Percentiles rank a stretch among this genome's conserved stretches.
Conservation (phyloP, 2,113 vertebrate genomes). For the Pituophis catenifer region DNA sequence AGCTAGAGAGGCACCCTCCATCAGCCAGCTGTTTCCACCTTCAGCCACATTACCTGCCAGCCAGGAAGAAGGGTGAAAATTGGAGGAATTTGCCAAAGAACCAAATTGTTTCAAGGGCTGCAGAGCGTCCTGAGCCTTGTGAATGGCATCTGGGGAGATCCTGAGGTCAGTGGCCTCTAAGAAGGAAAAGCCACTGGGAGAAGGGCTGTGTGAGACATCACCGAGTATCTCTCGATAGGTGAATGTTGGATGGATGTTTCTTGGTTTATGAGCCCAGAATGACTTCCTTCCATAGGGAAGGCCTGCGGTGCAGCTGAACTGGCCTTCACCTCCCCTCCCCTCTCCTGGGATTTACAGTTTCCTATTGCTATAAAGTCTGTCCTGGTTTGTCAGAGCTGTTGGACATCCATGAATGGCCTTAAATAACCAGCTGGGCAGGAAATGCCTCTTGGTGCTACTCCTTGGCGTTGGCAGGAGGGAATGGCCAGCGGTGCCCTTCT, state of each 20-base stretch:
- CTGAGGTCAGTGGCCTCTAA: neutral
- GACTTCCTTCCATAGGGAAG: neutral
- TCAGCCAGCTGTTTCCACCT: neutral
- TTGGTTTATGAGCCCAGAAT: neutral
- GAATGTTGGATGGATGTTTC: neutral
- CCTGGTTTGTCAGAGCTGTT: neutral
- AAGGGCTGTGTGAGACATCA: neutral
- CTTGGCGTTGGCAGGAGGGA: neutral
- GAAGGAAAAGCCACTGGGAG: neutral
- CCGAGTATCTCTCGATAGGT: neutral
- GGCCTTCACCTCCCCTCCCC: neutral
- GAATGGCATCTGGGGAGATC: neutral
- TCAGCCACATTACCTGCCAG: neutral
- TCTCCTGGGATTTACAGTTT: neutral
- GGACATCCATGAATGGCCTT: neutral
- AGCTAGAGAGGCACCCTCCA: neutral
- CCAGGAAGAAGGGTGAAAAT: neutral
- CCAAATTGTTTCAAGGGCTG: neutral
- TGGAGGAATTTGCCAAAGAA: neutral
- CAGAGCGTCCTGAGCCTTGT: neutral
- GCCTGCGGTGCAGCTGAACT: neutral
- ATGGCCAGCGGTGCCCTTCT: neutral
- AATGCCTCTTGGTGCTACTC: neutral
- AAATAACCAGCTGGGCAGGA: neutral
- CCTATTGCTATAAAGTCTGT: neutral